Evolutionary conservation across 2,113 vertebrate species (phyloP).

Genomic region (Halcyon malimbica): DNA sequence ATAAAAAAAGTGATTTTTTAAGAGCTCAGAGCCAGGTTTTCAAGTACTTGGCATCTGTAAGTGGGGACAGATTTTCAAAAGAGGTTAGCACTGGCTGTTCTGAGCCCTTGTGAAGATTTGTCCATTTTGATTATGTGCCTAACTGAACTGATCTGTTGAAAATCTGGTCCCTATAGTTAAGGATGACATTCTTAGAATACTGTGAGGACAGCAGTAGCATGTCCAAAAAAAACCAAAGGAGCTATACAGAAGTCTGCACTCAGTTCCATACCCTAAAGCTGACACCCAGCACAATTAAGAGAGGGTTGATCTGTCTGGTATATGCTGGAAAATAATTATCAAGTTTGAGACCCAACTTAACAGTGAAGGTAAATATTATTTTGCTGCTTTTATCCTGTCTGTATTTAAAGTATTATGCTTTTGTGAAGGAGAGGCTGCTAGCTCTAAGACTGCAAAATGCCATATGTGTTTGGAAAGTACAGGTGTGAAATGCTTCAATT

Average conservation of each 20-base stretch:
- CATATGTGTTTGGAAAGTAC: neutral
- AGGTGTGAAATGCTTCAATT: neutral
- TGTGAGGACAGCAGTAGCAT: neutral
- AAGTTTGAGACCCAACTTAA: neutral
- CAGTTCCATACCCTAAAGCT: neutral
- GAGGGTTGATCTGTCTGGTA: neutral
- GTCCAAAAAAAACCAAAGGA: neutral
- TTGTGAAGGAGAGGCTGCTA: neutral
- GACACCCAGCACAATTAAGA: neutral
- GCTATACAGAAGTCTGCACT: neutral
- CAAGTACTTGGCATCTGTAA: conserved; percentile 24
- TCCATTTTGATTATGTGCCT: conserved; percentile 29
- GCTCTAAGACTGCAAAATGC: neutral
- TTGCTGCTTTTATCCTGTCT: neutral
- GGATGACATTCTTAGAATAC: neutral
- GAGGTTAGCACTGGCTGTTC: conserved; percentile 26
- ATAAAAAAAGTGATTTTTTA: neutral
- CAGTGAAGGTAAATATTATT: neutral
- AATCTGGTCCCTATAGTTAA: neutral
- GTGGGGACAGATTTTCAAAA: conserved; percentile 18
- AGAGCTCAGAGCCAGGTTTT: neutral
- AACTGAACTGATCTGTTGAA: conserved; percentile 1
- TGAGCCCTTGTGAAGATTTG: conserved; percentile 6
- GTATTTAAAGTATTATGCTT: neutral
- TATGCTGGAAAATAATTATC: neutral